Base-by-base conservation (phyloP, 1,140 invertebrate species). In the Littorina saxatilis region DNA sequence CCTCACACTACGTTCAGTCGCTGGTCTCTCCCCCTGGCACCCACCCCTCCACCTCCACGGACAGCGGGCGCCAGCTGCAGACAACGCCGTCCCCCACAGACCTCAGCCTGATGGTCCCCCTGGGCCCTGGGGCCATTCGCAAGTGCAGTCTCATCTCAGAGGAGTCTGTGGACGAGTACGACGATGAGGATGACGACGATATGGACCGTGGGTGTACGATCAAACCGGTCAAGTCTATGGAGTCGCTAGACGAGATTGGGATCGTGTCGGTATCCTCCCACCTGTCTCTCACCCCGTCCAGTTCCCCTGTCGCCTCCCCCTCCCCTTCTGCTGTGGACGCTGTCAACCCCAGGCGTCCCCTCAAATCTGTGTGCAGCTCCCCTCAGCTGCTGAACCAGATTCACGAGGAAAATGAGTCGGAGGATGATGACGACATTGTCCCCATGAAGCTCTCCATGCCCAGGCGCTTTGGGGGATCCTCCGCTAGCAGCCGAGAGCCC, bases 351-450 rank as follows among this genome's bases (percentile, higher is more conserved):
- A 90, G 90, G 80, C 91, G 93, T 52, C 91, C 91, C 58, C 90
- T 93, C 73, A 92, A 93, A 84, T 92, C 91, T 80, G 93, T 94
- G 29, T 93, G 92, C 43, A 94, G 92, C 82, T 94, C 94, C n/a
- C 94, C 95, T 9, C 94, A 95, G 86, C 85, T 95, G 29, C 90
- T 96, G 9, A 96, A 96, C 88, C 95, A 96, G 89, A 96, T 96
- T 74, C 94, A 95, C 81, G 95, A 96, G 87, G 95, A 96, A 85
- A 94, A 93, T 0, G 94, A 95, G 80, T 90, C 90, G 0, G 91
- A 91, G 29, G 90, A 90, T 68, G 88, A 88, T n/a, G 88, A 91
- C 52, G 90, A 91, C 76, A 85, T 86, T 82, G 87, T 87, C 52
- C 87, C 84, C 32, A 82, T 87, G 70, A 89, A 87, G 85, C 80